A percentile compares a stretch with the other conserved stretches of the same genome.
Conservation (phyloP, 64 coral and sea anemone species). For the Actinia equina region DNA sequence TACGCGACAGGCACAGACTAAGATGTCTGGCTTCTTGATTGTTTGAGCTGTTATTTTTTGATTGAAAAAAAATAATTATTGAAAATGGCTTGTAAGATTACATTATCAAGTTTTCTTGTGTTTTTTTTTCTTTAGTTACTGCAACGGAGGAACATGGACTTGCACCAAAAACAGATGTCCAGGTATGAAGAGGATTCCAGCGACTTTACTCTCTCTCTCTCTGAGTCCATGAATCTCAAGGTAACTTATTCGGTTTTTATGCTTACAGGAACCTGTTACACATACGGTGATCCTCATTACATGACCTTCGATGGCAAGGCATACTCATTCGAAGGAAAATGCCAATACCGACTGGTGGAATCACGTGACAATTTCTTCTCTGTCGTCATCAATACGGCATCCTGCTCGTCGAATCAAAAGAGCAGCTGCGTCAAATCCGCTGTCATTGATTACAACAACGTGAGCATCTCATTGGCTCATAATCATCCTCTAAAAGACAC, state of each 20-base stretch:
- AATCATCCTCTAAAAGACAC: constrained; percentile 50
- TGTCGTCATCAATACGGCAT: constrained; percentile 48
- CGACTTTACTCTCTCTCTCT: background rate
- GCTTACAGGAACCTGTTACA: constrained; percentile 54
- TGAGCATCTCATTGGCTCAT: constrained; percentile 41
- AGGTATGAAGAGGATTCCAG: constrained; percentile 11
- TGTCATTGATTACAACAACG: constrained; percentile 42
- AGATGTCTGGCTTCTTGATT: too few relatives aligned
- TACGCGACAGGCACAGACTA: too few relatives aligned
- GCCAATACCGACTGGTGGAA: constrained; percentile 50
- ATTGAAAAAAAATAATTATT: background rate
- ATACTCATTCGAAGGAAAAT: constrained; percentile 62
- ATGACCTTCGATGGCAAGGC: constrained; percentile 60
- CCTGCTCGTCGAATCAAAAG: constrained; percentile 30
- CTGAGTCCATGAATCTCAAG: background rate
- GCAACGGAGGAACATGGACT: constrained; percentile 43
- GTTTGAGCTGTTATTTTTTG: too few relatives aligned
- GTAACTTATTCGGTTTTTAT: background rate
- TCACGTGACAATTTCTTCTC: constrained; percentile 44
- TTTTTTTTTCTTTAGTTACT: constrained; percentile 14
- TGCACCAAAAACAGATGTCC: constrained; percentile 64
- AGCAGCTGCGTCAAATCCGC: constrained; percentile 71
- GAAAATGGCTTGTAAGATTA: background rate
- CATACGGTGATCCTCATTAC: constrained; percentile 62
- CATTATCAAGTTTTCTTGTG: background rate